Conservation (phyloP, 2,797 vertebrate species). For the Alauda arvensis region DNA sequence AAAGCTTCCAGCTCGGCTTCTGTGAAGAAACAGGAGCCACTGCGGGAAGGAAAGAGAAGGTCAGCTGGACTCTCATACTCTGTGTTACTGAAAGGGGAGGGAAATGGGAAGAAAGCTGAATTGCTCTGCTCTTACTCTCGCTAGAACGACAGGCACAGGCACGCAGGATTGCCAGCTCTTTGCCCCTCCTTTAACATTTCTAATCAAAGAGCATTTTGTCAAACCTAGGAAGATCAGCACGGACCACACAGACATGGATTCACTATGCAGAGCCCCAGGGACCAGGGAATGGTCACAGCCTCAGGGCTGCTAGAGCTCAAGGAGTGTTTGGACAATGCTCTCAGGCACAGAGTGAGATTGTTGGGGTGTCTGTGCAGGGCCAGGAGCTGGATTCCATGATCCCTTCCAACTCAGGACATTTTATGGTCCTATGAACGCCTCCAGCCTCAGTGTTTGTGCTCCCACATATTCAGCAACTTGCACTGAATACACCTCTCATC, state of each 20-base stretch:
- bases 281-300: neutral
- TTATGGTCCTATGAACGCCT: neutral
- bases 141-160: no score
- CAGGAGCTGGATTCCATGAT: neutral
- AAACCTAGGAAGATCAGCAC: neutral
- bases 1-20: neutral
- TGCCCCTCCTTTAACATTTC: neutral
- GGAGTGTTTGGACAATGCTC: neutral
- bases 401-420: neutral
- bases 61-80: neutral
- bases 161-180: rapidly evolving
- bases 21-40: neutral
- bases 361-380: neutral
- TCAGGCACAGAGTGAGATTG: neutral
- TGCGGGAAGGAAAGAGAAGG: neutral
- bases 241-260: neutral
- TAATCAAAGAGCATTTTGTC: neutral
- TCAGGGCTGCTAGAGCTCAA: neutral
- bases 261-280: neutral
- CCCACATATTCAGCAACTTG: neutral
- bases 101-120: neutral
- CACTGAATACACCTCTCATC: neutral
- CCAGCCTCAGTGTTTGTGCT: neutral
- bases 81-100: neutral
- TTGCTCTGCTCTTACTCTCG: neutral